Evolutionary conservation across 2,113 vertebrate species (phyloP), one percentile per base, ranked within the genome.

Genomic region (Triplophysa rosa): DNA sequence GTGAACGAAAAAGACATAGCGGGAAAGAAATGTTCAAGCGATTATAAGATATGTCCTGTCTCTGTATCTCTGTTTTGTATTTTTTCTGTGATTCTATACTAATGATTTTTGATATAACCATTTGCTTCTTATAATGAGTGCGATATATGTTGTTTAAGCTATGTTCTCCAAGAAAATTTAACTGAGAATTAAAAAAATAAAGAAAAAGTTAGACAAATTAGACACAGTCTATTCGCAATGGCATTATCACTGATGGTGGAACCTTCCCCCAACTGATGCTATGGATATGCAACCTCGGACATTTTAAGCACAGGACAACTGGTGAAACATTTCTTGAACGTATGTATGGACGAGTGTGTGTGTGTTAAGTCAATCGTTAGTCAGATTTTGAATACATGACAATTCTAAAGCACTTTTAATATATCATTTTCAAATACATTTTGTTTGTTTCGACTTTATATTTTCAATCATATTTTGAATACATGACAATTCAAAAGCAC

Each of bases 91-190:
- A 98, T 98, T 99, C 95, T 98, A 97, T 99, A 99, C 97, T 98
- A 99, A 98, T 98, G 95, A 98, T 98, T 99, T 98, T 99, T 99
- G 94, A 99, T 99, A 99, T 99, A 98, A 98, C 97, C 95, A 95
- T 98, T 99, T 99, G 96, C 97, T 98, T 99, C 96, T 98, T 98
- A 98, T 97, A 98, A 97, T 96, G 96, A 98, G 96, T 99, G 97
- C 96, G 95, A 95, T 98, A 97, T 95, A 97, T 98, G 97, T 99
- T 98, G 96, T 98, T 94, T 85, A 95, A 95, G 94, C 95, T 93
- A 94, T 97, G 97, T 99, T 99, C 97, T 98, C 96, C 96, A 98
- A 98, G 97, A 99, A 98, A 99, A 98, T 97, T 95, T 95, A 99
- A 97, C 96, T 97, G 95, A 98, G 94, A 97, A 98, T 97, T 97